These are phyloP conservation scores for Timandra comae DNA, from an alignment of 2,888 invertebrate species.

Conservation along the genomic window DNA sequence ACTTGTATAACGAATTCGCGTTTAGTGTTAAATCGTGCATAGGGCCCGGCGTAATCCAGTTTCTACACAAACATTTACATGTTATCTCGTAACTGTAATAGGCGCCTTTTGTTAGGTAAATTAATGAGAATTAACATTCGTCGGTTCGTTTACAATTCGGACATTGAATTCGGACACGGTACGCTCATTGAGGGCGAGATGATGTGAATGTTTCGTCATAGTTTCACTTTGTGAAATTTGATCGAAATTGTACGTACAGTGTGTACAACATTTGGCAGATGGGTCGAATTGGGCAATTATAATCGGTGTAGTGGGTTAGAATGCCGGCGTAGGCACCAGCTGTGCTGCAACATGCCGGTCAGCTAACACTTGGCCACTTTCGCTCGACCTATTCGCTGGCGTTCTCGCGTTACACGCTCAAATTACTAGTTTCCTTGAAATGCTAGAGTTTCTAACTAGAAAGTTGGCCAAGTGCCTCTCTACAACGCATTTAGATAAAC, in stretches of 20 bases:
- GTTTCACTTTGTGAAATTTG: no score
- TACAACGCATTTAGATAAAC: no score
- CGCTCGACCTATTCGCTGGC: slow-evolving; percentile 53
- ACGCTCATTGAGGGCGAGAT: slow-evolving; percentile 20
- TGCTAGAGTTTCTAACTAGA: slow-evolving; percentile 45
- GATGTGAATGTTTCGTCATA: no score
- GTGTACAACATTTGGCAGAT: slow-evolving; percentile 58
- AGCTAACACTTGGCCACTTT: slow-evolving; percentile 16
- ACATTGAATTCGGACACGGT: slow-evolving; percentile 4
- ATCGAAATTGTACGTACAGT: no score
- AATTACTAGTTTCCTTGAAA: slow-evolving; percentile 43
- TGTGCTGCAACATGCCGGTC: slow-evolving; percentile 51
- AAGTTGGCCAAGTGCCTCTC: slow-evolving; percentile 21
- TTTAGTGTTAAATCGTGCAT: slow-evolving; percentile 72
- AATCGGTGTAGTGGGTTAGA: slow-evolving; percentile 71
- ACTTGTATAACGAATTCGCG: slow-evolving; percentile 75
- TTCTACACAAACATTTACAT: slow-evolving; percentile 65
- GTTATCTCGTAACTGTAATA: slow-evolving; percentile 55
- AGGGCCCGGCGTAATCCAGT: slow-evolving; percentile 57
- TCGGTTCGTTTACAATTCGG: slow-evolving; percentile 14
- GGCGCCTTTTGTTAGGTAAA: slow-evolving; percentile 59
- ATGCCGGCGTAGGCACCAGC: slow-evolving; percentile 61
- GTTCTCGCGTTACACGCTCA: slow-evolving; percentile 48
- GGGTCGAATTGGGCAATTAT: slow-evolving; percentile 52
- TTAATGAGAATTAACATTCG: slow-evolving; percentile 51